Conservation (phyloP, 2,888 invertebrate species). For the Globia sparganii region DNA sequence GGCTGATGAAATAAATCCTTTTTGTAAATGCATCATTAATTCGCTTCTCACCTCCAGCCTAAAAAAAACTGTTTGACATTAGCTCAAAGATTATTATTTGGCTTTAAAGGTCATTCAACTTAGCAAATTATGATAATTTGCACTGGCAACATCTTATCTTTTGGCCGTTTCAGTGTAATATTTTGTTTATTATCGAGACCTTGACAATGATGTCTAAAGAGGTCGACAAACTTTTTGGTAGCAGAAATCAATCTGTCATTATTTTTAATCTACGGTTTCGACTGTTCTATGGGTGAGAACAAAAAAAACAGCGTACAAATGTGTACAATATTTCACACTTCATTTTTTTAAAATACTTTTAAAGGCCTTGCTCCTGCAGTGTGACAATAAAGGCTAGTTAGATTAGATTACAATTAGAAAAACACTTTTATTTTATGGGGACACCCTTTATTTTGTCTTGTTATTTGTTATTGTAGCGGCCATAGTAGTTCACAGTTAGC, state of each 20-base stretch:
- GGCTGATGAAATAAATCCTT: neutral
- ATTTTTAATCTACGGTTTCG: slow-evolving; percentile 1
- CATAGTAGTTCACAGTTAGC: too few relatives aligned
- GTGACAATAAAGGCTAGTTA: too few relatives aligned
- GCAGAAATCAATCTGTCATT: neutral
- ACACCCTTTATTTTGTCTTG: too few relatives aligned
- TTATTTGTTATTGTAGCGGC: too few relatives aligned
- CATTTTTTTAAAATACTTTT: too few relatives aligned
- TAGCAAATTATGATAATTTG: slow-evolving; percentile 39
- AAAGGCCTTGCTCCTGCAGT: too few relatives aligned
- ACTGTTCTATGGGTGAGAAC: too few relatives aligned
- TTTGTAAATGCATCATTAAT: neutral
- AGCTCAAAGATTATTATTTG: slow-evolving; percentile 24
- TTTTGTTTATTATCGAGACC: slow-evolving; percentile 43
- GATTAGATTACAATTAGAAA: too few relatives aligned
- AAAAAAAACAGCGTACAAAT: too few relatives aligned
- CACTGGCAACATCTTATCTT: slow-evolving; percentile 28
- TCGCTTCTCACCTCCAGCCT: neutral
- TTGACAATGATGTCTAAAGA: slow-evolving; percentile 36
- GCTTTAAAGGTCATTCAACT: slow-evolving; percentile 32
- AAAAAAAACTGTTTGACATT: slow-evolving; percentile 37
- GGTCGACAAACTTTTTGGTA: slow-evolving; percentile 20
- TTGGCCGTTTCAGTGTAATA: slow-evolving; percentile 23
- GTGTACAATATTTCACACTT: too few relatives aligned
- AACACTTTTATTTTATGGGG: too few relatives aligned